These are phyloP conservation scores for Rhadina sibilatrix DNA, from an alignment of 2,113 vertebrate genomes.

Conservation along the genomic window DNA sequence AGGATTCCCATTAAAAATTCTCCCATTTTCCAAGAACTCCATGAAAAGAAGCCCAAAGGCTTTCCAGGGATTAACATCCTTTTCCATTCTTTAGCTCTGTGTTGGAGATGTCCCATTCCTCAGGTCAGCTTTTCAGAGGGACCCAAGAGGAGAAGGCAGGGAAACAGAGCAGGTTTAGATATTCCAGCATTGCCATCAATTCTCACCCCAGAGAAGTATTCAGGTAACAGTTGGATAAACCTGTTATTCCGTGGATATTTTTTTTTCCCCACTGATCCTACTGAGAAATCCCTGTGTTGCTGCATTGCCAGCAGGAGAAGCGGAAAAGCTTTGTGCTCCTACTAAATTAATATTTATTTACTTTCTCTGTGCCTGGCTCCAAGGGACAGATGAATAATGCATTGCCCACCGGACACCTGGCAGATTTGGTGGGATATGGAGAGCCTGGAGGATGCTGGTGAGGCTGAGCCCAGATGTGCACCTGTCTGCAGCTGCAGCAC, in stretches of 20 bases:
- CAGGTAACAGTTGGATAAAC: not conserved
- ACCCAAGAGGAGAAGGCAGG: not conserved
- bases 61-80: not conserved
- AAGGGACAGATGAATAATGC: slow-evolving; percentile 27
- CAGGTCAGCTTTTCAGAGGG: not conserved
- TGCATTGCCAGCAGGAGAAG: not conserved
- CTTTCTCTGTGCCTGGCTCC: not conserved
- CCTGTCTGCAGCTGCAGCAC: not conserved
- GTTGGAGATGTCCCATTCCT: not conserved
- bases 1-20: not conserved
- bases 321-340: slow-evolving; percentile 13
- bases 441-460: not conserved
- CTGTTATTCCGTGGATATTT: not conserved
- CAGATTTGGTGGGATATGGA: not conserved
- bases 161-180: not conserved
- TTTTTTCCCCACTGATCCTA: not conserved
- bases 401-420: not conserved
- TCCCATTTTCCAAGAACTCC: not conserved
- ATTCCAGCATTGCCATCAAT: not conserved
- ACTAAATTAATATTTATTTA: slow-evolving; percentile 58
- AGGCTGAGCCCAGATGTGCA: not conserved
- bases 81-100: fast-evolving
- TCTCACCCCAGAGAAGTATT: not conserved
- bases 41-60: not conserved
- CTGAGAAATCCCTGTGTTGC: not conserved